Base-by-base conservation (phyloP, 2,888 invertebrate genomes). In the Polymixis lichenea region DNA sequence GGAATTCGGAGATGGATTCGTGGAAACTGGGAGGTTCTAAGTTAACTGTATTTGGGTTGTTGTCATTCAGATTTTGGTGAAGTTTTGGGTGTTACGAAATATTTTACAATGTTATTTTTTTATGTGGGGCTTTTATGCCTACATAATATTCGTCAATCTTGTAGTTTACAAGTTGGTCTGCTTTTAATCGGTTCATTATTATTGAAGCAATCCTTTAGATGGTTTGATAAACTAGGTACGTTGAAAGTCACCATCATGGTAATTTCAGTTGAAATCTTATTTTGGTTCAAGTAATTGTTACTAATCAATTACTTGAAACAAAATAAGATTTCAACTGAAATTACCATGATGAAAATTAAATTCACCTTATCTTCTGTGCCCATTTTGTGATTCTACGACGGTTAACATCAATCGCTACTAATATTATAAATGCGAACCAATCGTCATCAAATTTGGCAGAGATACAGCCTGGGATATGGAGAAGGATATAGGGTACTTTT, bases 1-100 rank as follows among this genome's bases (percentile, higher is more conserved):
- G 65, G 82, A 70, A 83, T 71, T 69, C 13, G 13, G 38, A 82
- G 86, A 83, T 28, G 82, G 43, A 83, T 85, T 83, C 86, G 58
- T 55, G 82, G 82, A 83, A 83, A 66, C 51, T 7, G 17, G n/a
- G 11, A 49, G n/a, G 25, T 61, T 72, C 73, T 82, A 82, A 77
- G 17, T n/a, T 72, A 85, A 77, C 77, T 80, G 82, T 81, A 55
- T 51, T 32, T 53, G 17, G 38, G 53, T 51, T 6, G 4, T 51
- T 22, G n/a, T 53, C 77, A 66, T 76, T 77, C 46, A 38, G 25
- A 60, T 53, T 15, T 32, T 71, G 8, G 17, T 15, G 32, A 43
- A n/a, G 43, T 56, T 51, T 67, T 66, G 9, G 5, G 17, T 53
- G 25, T 46, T 49, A 19, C 8, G 28, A 56, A 80, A 64, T 80